Conservation (phyloP, 1,140 invertebrate genomes). For the Meloidogyne floridensis region DNA sequence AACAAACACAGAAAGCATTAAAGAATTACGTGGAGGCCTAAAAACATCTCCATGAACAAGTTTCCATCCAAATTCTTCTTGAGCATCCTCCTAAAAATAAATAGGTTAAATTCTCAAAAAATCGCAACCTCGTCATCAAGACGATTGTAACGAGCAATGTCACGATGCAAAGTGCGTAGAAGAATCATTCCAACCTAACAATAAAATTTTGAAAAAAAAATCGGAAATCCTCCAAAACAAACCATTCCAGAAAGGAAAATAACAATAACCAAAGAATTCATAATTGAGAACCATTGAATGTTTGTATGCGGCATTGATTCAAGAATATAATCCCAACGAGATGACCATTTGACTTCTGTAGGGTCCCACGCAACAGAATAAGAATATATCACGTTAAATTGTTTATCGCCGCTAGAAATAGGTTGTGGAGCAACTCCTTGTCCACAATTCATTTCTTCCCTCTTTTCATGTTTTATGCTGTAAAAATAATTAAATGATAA, state of each 20-base stretch:
- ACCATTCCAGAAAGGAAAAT: constrained; percentile 90
- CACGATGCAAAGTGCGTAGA: constrained; percentile 91
- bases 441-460: constrained; percentile 69
- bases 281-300: constrained; percentile 90
- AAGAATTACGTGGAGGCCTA: constrained; percentile 89
- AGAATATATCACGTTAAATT: constrained; percentile 78
- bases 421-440: constrained; percentile 71
- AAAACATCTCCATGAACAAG: constrained; percentile 93
- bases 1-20: constrained; percentile 89
- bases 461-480: constrained; percentile 66
- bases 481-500: constrained; percentile 30
- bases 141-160: constrained; percentile 96
- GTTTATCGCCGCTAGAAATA: constrained; percentile 71
- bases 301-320: constrained; percentile 97
- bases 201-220: constrained; percentile 15
- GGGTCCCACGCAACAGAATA: constrained; percentile 81
- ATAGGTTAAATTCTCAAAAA: neutral
- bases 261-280: constrained; percentile 73
- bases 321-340: constrained; percentile 97
- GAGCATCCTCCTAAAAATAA: constrained; percentile 79
- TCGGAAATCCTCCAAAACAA: neutral
- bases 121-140: constrained; percentile 71
- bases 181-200: constrained; percentile 91
- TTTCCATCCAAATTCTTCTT: constrained; percentile 99
- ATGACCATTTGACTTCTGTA: constrained; percentile 95